Evolutionary conservation across 2,797 vertebrate genomes (phyloP), one percentile per base, ranked within the genome.

Genomic region (Pogoniulus pusillus): DNA sequence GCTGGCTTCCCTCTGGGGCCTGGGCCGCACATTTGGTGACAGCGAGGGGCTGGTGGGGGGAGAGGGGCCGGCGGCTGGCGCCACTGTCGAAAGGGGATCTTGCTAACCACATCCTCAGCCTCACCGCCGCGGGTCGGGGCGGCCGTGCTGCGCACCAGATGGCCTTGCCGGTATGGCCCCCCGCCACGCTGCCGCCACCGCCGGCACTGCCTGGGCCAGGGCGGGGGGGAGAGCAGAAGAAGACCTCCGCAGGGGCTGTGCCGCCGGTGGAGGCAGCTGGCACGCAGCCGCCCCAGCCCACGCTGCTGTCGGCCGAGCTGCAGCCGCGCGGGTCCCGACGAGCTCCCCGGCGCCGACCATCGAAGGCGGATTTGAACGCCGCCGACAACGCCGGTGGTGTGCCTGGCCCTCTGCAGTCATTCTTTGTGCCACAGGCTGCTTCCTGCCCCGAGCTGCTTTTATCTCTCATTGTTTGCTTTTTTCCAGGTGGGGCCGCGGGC

Each of bases 371-470:
- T 81, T 66, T 57, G 13, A 91, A 75, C n/a, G 49, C 79, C 83
- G 87, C 53, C 68, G 5, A 89, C 71, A 55, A n/a, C 12, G 32
- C 72, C 53, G 15, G 65, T 9, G 68, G 79, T n/a, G 72, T 5
- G 91, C 63, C 39, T 84, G 89, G 93, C 91, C 92, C 94, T 94
- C 92, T 72, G 94, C 94, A 77, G 93, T 96, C 89, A 96, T 90
- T 93, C 88, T 95, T 66, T 82, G 95, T 91, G 89, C 91, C 83
- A 62, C 91, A 96, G 93, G 94, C 96, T 96, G 96, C 89, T 97
- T 97, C 97, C 96, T 97, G 96, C 95, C 95, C 85, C 58, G 75
- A 94, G 94, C 93, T 80, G 87, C 93, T 97, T 96, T 96, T 87
- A 95, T 94, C 95, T 95, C 34, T 70, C 86, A 80, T 81, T 66